These are phyloP conservation scores for Bhutanitis thaidina DNA, from an alignment of 2,888 invertebrate genomes.

Conservation along the genomic window DNA sequence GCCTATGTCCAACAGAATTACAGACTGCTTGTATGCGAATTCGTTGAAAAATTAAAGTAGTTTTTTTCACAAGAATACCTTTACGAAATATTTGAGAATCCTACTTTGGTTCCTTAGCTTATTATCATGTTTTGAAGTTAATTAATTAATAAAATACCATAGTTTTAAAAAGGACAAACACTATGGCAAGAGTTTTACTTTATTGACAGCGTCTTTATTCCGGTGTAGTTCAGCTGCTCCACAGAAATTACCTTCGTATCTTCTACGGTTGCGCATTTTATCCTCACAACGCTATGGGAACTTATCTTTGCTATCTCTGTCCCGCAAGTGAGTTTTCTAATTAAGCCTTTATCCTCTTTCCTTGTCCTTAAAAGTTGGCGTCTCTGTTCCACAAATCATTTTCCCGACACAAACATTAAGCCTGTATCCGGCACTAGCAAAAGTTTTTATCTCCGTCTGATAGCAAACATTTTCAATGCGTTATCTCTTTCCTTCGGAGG, in stretches of 20 bases:
- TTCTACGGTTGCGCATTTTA: constrained; percentile 42
- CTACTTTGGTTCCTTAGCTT: too few species aligned
- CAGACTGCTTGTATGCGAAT: too few species aligned
- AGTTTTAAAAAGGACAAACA: too few species aligned
- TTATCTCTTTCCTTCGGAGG: neutral
- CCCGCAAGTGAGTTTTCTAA: constrained; percentile 24
- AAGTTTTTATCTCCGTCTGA: neutral
- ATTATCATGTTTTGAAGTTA: too few species aligned
- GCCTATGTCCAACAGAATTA: too few species aligned
- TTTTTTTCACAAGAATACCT: too few species aligned
- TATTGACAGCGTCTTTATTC: constrained; percentile 29
- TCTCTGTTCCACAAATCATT: constrained; percentile 1
- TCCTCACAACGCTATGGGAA: constrained; percentile 21
- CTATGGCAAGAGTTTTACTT: too few species aligned
- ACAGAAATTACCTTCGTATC: constrained; percentile 36
- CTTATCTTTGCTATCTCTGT: constrained; percentile 29
- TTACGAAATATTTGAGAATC: too few species aligned
- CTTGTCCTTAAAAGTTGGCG: constrained; percentile 12
- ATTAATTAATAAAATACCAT: too few species aligned
- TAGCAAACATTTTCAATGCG: neutral
- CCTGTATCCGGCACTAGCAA: neutral
- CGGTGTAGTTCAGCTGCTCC: constrained; percentile 41
- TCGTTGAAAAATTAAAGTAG: too few species aligned
- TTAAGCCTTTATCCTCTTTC: constrained; percentile 21
- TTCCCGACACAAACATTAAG: neutral